These are phyloP conservation scores for Baryphthengus martii DNA, from an alignment of 2,113 vertebrate genomes.

Conservation along the genomic window DNA sequence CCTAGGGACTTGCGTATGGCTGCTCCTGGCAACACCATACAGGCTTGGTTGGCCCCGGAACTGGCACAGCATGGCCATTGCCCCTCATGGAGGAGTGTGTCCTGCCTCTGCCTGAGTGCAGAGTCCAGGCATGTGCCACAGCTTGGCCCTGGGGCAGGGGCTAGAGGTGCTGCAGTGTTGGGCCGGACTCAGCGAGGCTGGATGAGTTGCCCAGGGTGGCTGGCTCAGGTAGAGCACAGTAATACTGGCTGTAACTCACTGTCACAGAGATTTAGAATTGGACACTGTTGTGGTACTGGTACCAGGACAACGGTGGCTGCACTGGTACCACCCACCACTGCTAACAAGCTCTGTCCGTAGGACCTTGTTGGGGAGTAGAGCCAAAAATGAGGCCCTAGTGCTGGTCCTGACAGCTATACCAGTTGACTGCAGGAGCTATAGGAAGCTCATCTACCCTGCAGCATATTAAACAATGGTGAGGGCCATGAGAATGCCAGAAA, in stretches of 20 bases:
- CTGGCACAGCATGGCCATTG: neutral
- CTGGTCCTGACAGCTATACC: neutral
- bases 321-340: neutral
- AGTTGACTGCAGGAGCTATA: neutral
- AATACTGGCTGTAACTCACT: neutral
- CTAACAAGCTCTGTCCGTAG: neutral
- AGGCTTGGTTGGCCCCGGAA: neutral
- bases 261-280: neutral
- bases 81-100: accelerated
- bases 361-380: neutral
- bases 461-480: neutral
- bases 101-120: neutral
- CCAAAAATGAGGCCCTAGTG: neutral
- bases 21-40: neutral
- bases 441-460: neutral
- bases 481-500: neutral
- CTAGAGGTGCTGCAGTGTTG: neutral
- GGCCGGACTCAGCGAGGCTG: accelerated
- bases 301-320: neutral
- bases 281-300: neutral
- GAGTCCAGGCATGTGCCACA: accelerated
- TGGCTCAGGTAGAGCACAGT: neutral
- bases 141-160: neutral
- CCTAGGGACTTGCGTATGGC: accelerated
- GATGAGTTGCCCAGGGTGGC: neutral